A percentile compares a stretch with the other conserved stretches of the same genome.
phyloP scores from a whole-genome alignment of 1,140 invertebrate genomes.

The Wasmannia auropunctata region DNA sequence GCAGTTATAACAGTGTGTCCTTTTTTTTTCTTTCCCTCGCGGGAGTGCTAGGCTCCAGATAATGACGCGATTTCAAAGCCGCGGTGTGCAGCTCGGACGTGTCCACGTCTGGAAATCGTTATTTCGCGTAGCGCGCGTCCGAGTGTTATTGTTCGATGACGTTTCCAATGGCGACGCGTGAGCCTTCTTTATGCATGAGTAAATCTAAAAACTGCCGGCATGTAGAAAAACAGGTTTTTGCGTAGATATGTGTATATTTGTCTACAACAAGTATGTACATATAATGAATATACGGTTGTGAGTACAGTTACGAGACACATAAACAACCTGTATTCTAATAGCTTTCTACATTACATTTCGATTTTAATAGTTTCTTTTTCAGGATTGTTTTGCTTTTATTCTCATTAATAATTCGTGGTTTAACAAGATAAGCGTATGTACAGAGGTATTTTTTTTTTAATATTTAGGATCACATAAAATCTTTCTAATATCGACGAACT shows the following conservation, averaged over 20 bases:
- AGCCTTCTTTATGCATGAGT: not conserved
- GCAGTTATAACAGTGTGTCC: slow-evolving; percentile 26
- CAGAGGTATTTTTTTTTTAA: not conserved
- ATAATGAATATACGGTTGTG: not conserved
- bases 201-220: not conserved
- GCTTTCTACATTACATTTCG: not conserved
- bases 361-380: not conserved
- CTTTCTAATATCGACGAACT: too few relatives aligned
- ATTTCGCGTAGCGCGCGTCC: not conserved
- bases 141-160: not conserved
- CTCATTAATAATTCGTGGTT: not conserved
- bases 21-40: slow-evolving; percentile 21
- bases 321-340: not conserved
- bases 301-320: not conserved
- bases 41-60: slow-evolving; percentile 30
- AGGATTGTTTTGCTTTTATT: not conserved
- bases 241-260: not conserved
- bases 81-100: slow-evolving; percentile 3
- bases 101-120: not conserved
- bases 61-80: slow-evolving; percentile 58
- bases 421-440: not conserved
- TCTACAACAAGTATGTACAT: not conserved
- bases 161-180: not conserved
- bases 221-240: not conserved
- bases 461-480: not conserved